These are phyloP conservation scores for Scaptomyza montana DNA, from an alignment of 1,140 invertebrate species.

Conservation along the genomic window DNA sequence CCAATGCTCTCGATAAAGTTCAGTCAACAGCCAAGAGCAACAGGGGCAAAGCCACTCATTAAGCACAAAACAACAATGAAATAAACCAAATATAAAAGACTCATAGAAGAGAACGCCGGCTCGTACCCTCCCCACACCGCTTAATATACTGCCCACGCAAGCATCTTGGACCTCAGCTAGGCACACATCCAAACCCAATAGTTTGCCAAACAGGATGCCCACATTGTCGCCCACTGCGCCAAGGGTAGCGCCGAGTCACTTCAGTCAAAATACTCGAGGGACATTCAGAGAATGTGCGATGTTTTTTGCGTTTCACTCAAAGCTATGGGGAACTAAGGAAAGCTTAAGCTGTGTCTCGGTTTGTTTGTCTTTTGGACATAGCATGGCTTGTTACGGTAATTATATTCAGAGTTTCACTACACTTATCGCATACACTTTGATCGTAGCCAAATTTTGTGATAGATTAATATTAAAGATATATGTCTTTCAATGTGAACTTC, in stretches of 20 bases:
- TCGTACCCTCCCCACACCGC: conserved; percentile 13
- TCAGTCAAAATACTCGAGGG: conserved; percentile 24
- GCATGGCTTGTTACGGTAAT: conserved; percentile 8
- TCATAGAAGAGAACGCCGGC: conserved; percentile 25
- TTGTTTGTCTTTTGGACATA: conserved; percentile 14
- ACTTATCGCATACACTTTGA: neutral
- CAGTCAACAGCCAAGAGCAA: neutral
- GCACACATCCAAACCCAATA: conserved; percentile 24
- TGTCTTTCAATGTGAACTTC: neutral
- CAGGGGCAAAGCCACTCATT: conserved; percentile 14
- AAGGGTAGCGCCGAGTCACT: conserved; percentile 42
- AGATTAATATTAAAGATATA: neutral
- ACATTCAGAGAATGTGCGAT: conserved; percentile 22
- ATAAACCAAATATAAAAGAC: conserved; percentile 4
- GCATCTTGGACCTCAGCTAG: neutral
- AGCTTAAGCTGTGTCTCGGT: conserved; percentile 1
- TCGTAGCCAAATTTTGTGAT: neutral
- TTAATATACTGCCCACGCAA: conserved; percentile 35
- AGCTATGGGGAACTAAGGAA: neutral
- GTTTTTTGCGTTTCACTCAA: conserved; percentile 45
- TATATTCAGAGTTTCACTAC: neutral
- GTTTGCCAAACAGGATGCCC: conserved; percentile 11
- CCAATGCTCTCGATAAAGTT: conserved; percentile 32
- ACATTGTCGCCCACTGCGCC: conserved; percentile 29
- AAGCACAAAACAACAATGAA: conserved; percentile 11